Conservation (phyloP, 2,797 vertebrate species). For the Uromys caudimaculatus region DNA sequence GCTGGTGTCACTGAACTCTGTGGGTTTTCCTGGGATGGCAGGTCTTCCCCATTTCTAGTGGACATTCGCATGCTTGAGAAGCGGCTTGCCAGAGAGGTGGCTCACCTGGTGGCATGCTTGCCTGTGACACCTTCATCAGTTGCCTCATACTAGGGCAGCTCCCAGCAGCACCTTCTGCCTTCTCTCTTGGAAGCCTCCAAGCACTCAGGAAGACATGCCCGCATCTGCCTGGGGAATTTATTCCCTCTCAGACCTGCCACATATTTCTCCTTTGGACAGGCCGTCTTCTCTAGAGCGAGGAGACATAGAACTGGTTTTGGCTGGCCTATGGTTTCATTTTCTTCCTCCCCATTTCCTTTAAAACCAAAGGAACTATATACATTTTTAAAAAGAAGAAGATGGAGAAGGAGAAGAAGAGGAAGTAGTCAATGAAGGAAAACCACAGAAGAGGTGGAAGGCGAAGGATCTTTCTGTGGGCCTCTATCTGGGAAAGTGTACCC, state of each 20-base stretch:
- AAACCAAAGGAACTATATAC: slow-evolving; percentile 84
- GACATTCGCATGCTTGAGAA: background rate
- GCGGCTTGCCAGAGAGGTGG: background rate
- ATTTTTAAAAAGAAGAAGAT: background rate
- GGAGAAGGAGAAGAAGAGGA: slow-evolving; percentile 57
- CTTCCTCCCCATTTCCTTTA: background rate
- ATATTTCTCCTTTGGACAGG: slow-evolving; percentile 87
- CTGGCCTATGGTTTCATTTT: slow-evolving; percentile 86
- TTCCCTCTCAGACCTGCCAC: slow-evolving; percentile 85
- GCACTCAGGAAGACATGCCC: slow-evolving; percentile 77
- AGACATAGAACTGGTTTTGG: slow-evolving; percentile 94
- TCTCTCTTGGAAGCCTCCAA: slow-evolving; percentile 73
- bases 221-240: slow-evolving; percentile 80
- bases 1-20: background rate
- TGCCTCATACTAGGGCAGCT: background rate
- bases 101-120: slow-evolving; percentile 14
- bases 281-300: slow-evolving; percentile 91
- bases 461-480: slow-evolving; percentile 88
- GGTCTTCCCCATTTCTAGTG: background rate
- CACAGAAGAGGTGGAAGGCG: slow-evolving; percentile 84
- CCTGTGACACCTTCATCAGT: slow-evolving; percentile 17
- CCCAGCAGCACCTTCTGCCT: background rate
- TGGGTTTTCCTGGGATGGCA: background rate
- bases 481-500: slow-evolving; percentile 90
- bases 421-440: slow-evolving; percentile 52